Conservation (phyloP, 2,113 vertebrate genomes). For the Barbus barbus region DNA sequence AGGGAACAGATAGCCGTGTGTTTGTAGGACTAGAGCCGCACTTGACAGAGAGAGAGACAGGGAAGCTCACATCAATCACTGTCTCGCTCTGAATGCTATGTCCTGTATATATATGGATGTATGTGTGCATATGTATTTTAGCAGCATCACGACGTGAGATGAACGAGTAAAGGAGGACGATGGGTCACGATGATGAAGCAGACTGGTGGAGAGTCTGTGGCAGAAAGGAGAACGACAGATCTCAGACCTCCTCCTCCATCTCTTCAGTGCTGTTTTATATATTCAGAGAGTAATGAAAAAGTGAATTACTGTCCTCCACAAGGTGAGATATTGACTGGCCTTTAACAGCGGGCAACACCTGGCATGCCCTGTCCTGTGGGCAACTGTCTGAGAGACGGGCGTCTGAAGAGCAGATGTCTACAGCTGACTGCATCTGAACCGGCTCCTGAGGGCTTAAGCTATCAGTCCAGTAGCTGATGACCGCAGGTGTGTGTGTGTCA, state of each 20-base stretch:
- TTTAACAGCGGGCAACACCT: conserved; percentile 57
- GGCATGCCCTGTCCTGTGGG: conserved; percentile 29
- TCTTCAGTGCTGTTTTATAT: conserved; percentile 73
- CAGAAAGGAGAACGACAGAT: background rate
- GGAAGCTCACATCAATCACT: no score
- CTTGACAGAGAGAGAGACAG: no score
- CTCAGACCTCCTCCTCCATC: conserved; percentile 22
- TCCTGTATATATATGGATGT: background rate
- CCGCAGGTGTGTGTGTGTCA: conserved; percentile 12
- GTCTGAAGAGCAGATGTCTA: conserved; percentile 55
- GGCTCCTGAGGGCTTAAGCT: conserved; percentile 44
- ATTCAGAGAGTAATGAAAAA: conserved; percentile 77
- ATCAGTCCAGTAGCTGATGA: conserved; percentile 25
- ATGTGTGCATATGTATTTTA: background rate
- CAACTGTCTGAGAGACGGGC: background rate
- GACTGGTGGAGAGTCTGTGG: conserved; percentile 8
- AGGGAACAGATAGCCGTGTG: background rate
- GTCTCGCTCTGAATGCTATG: background rate
- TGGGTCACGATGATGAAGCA: conserved; percentile 19
- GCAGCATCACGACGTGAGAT: conserved; percentile 16
- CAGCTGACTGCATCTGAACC: conserved; percentile 61
- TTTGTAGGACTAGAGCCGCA: background rate
- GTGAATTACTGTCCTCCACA: conserved; percentile 64
- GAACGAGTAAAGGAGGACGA: conserved; percentile 1
- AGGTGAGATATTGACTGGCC: conserved; percentile 65